Conservation (phyloP, 2,888 invertebrate genomes). For the Philopedon plagiatum region DNA sequence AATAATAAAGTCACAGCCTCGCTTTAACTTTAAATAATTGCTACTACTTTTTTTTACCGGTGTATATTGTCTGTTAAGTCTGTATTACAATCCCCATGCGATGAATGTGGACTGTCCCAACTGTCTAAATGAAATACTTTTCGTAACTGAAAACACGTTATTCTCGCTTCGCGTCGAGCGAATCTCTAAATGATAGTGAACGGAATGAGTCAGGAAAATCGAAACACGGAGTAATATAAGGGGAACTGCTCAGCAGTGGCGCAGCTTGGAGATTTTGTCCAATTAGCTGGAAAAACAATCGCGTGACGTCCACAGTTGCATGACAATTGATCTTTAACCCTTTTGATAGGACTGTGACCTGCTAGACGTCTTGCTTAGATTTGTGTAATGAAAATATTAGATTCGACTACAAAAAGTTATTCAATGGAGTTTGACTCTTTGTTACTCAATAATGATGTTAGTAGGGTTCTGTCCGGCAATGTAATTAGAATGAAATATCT, state of each 20-base stretch:
- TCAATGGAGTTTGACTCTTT: too few species aligned
- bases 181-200: conserved; percentile 13
- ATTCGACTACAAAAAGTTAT: too few species aligned
- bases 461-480: too few species aligned
- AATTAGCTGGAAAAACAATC: not conserved
- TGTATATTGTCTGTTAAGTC: too few species aligned
- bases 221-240: conserved; percentile 34
- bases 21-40: not conserved
- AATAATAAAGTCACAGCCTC: conserved; percentile 2
- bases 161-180: conserved; percentile 16
- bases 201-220: conserved; percentile 40
- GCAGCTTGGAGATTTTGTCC: not conserved
- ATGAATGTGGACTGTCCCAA: not conserved
- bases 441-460: too few species aligned
- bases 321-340: not conserved
- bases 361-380: too few species aligned
- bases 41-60: not conserved
- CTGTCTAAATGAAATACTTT: not conserved
- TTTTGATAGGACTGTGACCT: not conserved
- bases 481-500: too few species aligned
- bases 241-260: conserved; percentile 29
- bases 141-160: not conserved
- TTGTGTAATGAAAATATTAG: too few species aligned
- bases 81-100: too few species aligned
- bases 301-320: not conserved